phyloP scores from a whole-genome alignment of 1,140 invertebrate species.

The Brachionus paranguensis region DNA sequence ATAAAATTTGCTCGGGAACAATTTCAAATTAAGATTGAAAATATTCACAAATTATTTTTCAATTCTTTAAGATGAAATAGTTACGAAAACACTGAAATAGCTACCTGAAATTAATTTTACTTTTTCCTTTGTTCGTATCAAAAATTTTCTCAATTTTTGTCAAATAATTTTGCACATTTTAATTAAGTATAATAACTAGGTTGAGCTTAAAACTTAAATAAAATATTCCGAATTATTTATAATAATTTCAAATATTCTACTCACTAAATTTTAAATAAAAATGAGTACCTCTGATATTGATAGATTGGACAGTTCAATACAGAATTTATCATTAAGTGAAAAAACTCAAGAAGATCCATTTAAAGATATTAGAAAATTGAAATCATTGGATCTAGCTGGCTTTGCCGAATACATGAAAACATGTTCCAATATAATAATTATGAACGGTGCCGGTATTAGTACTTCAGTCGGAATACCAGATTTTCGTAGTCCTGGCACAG shows the following conservation, averaged over 20 bases:
- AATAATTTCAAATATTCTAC: background rate
- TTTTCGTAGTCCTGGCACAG: constrained; percentile 79
- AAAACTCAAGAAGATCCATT: background rate
- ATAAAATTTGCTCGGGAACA: too few relatives aligned
- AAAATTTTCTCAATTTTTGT: background rate
- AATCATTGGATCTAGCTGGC: background rate
- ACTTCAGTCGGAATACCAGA: constrained; percentile 56
- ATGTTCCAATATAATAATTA: constrained; percentile 77
- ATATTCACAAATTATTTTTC: too few relatives aligned
- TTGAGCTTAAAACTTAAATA: background rate
- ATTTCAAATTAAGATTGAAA: too few relatives aligned
- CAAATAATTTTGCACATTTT: background rate
- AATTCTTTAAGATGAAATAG: too few relatives aligned
- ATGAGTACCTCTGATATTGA: background rate
- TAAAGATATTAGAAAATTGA: background rate
- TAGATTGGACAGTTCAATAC: background rate
- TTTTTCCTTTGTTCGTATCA: too few relatives aligned
- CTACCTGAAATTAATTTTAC: too few relatives aligned
- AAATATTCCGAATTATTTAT: background rate
- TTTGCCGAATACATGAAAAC: constrained; percentile 51
- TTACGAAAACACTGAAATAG: too few relatives aligned
- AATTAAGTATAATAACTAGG: background rate
- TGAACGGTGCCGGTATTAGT: constrained; percentile 89
- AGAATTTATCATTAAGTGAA: background rate
- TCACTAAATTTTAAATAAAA: background rate